Evolutionary conservation across 1,140 invertebrate species (phyloP).

Genomic region (Drosophila quadrilineata): DNA sequence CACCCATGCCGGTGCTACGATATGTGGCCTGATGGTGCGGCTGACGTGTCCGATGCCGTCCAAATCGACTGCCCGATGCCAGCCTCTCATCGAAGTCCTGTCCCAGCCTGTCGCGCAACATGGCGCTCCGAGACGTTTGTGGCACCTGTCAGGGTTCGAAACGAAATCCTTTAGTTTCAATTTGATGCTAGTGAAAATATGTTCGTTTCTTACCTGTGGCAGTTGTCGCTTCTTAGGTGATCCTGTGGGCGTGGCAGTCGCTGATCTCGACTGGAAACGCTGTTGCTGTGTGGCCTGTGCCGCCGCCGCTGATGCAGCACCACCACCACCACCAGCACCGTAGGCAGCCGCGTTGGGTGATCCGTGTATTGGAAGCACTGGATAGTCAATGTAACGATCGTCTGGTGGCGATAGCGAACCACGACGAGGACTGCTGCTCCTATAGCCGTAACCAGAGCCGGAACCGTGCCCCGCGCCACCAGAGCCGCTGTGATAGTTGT

Average conservation of each 20-base stretch:
- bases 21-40: slow-evolving; percentile 84
- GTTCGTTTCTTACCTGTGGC: slow-evolving; percentile 87
- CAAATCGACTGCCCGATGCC: slow-evolving; percentile 82
- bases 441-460: slow-evolving; percentile 62
- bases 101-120: slow-evolving; percentile 86
- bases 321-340: slow-evolving; percentile 4
- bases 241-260: slow-evolving; percentile 95
- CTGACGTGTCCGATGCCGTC: slow-evolving; percentile 87
- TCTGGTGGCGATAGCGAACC: slow-evolving; percentile 80
- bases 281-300: slow-evolving; percentile 80
- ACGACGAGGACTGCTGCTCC: slow-evolving; percentile 78
- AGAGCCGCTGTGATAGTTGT: slow-evolving; percentile 67
- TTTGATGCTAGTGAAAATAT: background rate
- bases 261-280: slow-evolving; percentile 90
- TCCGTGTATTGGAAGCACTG: slow-evolving; percentile 79
- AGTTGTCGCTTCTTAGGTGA: slow-evolving; percentile 97
- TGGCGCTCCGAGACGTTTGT: slow-evolving; percentile 80
- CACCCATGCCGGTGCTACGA: slow-evolving; percentile 86
- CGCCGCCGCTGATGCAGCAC: slow-evolving; percentile 30
- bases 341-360: slow-evolving; percentile 48
- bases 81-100: slow-evolving; percentile 94
- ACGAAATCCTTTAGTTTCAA: background rate
- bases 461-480: slow-evolving; percentile 8
- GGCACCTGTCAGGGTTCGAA: slow-evolving; percentile 49
- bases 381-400: slow-evolving; percentile 81